A percentile compares a stretch with the other conserved stretches of the same genome.
Evolutionary conservation across 2,797 vertebrate species (phyloP).

Genomic region (Coluber constrictor): DNA sequence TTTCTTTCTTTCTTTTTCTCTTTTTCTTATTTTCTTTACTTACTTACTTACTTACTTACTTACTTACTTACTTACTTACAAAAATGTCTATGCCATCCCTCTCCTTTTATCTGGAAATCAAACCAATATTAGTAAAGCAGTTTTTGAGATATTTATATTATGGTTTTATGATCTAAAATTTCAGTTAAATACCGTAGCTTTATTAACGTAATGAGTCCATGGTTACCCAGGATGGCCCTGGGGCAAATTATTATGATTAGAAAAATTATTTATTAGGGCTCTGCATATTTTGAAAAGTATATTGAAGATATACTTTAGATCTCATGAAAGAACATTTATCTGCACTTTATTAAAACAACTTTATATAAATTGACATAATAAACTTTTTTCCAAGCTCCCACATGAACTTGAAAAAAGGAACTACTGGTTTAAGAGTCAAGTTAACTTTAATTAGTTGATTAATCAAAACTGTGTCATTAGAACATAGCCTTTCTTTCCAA

Average conservation of each 20-base stretch:
- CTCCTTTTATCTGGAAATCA: background rate
- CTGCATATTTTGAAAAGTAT: background rate
- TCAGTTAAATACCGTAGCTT: background rate
- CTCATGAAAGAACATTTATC: background rate
- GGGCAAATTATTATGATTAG: too few relatives aligned
- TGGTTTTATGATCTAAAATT: background rate
- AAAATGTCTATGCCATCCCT: background rate
- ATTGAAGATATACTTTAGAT: background rate
- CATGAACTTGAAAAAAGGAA: background rate
- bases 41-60: background rate
- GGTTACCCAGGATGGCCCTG: background rate
- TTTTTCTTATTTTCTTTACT: too few relatives aligned
- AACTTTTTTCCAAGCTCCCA: background rate
- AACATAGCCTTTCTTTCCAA: background rate
- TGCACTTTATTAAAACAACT: background rate
- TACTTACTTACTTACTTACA: background rate
- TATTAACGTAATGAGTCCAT: background rate
- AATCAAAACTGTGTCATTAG: background rate
- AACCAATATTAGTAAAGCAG: background rate
- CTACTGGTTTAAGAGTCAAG: background rate
- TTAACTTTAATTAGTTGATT: background rate
- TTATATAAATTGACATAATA: background rate
- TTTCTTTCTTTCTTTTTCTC: background rate
- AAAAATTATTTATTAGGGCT: background rate
- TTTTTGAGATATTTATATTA: background rate